phyloP scores from a whole-genome alignment of 2,113 vertebrate species.

The Ceuthmochares aereus region DNA sequence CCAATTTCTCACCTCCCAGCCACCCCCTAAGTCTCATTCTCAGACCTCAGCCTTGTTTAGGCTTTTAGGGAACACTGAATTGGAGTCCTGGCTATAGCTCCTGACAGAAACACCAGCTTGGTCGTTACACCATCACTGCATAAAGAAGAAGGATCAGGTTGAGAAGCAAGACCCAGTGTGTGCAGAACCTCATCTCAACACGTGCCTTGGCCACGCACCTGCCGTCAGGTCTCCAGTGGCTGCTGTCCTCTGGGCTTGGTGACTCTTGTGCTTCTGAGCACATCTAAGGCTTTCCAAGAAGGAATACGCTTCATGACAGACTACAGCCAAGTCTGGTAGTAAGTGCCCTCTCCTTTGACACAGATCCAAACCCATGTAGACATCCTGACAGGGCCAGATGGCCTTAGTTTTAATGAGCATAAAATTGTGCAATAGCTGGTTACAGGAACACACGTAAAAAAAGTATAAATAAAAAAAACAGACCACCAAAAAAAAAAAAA shows the following conservation, averaged over 20 bases:
- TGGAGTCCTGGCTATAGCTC: background rate
- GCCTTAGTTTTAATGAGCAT: background rate
- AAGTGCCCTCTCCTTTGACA: background rate
- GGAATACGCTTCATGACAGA: accelerated
- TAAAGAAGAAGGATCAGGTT: background rate
- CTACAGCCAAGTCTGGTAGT: background rate
- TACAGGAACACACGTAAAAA: background rate
- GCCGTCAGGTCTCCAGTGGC: background rate
- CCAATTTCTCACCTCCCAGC: background rate
- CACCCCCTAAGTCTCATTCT: background rate
- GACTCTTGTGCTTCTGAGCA: background rate
- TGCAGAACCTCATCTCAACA: background rate
- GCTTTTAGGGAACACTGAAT: background rate
- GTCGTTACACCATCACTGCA: background rate
- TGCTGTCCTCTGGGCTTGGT: accelerated
- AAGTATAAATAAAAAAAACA: background rate
- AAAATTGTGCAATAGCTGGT: background rate
- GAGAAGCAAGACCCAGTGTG: background rate
- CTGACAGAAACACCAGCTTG: background rate
- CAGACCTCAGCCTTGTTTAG: background rate
- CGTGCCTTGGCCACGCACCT: background rate
- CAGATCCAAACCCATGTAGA: background rate
- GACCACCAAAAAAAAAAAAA: background rate
- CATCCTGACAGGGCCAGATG: background rate
- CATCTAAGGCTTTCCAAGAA: background rate